These are phyloP conservation scores for Laticauda laticaudata DNA, from an alignment of 2,113 vertebrate species.

Conservation along the genomic window DNA sequence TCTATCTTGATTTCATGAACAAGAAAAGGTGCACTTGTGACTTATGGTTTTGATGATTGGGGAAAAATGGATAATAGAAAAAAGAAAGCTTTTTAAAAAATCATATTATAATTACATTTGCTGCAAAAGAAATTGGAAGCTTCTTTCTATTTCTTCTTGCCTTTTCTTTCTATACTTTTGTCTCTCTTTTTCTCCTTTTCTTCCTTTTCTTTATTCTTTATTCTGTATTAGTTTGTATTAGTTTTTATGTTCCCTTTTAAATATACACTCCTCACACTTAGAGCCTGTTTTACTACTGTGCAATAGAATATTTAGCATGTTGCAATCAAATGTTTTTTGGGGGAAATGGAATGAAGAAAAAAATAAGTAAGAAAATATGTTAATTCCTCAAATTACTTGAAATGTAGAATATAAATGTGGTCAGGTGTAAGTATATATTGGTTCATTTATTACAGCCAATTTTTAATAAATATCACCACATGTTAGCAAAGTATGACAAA, in stretches of 20 bases:
- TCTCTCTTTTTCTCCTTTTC: not conserved
- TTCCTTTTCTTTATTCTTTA: not conserved
- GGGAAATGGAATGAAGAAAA: slow-evolving; percentile 24
- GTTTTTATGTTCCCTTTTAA: not conserved
- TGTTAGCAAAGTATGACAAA: not conserved
- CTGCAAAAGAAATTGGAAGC: not conserved
- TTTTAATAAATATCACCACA: not conserved
- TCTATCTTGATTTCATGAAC: not conserved
- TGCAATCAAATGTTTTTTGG: slow-evolving; percentile 55
- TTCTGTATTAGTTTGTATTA: not conserved
- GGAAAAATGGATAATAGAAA: not conserved
- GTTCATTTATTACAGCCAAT: not conserved
- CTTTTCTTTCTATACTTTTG: not conserved
- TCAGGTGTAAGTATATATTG: not conserved
- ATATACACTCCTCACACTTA: slow-evolving; percentile 45
- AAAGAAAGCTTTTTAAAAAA: not conserved
- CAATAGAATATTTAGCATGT: slow-evolving; percentile 54
- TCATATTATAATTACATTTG: not conserved
- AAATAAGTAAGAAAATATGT: slow-evolving; percentile 33
- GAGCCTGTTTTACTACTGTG: slow-evolving; percentile 50
- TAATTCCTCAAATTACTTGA: slow-evolving; percentile 51
- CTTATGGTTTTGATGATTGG: not conserved
- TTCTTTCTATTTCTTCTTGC: not conserved
- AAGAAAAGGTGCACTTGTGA: not conserved
- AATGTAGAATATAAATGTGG: slow-evolving; percentile 32